A percentile compares a stretch with the other conserved stretches of the same genome.
Evolutionary conservation across 2,113 vertebrate species (phyloP).

Genomic region (Salvelinus fontinalis): DNA sequence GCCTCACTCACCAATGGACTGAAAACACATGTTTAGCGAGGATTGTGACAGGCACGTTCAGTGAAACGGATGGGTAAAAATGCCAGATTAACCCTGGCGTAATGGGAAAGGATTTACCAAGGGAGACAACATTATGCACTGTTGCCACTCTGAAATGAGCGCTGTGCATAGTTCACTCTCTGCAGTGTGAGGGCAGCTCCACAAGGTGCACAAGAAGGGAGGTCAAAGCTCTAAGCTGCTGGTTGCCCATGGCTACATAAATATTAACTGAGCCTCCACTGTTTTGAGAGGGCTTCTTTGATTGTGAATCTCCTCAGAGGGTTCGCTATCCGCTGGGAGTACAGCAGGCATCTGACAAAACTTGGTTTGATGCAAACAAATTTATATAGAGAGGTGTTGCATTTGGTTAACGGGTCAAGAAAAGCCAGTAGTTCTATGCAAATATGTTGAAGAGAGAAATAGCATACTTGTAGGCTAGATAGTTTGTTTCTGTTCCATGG

Average conservation of each 20-base stretch:
- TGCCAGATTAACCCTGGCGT: not conserved
- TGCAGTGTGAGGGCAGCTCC: constrained; percentile 33
- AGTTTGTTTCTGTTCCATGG: constrained; percentile 22
- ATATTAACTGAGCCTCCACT: constrained; percentile 67
- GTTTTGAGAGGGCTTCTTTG: constrained; percentile 62
- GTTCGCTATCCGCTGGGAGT: constrained; percentile 64
- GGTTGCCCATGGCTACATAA: constrained; percentile 71
- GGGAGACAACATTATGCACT: constrained; percentile 8
- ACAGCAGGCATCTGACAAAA: constrained; percentile 51
- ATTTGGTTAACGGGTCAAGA: constrained; percentile 43
- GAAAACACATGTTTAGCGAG: constrained; percentile 5
- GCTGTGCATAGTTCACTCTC: constrained; percentile 29
- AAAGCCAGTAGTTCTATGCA: constrained; percentile 45
- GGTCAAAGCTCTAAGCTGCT: constrained; percentile 54
- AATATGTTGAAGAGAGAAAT: constrained; percentile 25
- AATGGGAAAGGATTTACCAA: not conserved
- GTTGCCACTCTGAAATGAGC: constrained; percentile 31
- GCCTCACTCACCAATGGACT: not conserved
- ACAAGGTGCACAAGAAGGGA: constrained; percentile 42
- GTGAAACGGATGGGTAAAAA: not conserved
- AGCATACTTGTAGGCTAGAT: constrained; percentile 16
- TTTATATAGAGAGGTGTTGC: constrained; percentile 43
- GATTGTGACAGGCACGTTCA: not conserved
- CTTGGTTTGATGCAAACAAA: constrained; percentile 36
- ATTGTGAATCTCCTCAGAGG: constrained; percentile 58